Base-by-base conservation (phyloP, 2,888 invertebrate species). In the Drosophila colorata region DNA sequence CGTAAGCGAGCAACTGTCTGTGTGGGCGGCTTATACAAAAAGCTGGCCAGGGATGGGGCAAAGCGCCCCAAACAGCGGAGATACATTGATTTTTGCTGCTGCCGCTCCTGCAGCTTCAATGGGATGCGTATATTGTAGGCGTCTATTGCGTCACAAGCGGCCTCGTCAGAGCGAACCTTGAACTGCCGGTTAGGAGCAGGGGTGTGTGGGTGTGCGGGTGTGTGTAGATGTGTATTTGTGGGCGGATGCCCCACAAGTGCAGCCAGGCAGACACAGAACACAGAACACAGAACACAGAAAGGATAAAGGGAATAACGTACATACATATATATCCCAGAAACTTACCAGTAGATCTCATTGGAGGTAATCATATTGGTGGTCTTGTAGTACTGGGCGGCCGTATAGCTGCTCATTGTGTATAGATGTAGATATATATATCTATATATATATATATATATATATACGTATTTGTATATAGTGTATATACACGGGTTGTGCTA, bases 301-400 rank as follows among this genome's bases (percentile, higher is more conserved):
- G 38, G 52, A 40, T 43, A 48, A 65, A 61, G 33, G 51, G 13
- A 7, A 25, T 25, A 4, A 56, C 20, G 40, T 43, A 47, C 13
- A 20, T 43, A 47, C 13, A 20, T 31, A 51, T 33, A 53, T 33
- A 37, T 25, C 37, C 31, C 13, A 14, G 28, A 23, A 38, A 90
- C 90, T 90, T 86, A 90, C 90, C 90, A 90, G 83, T 90, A 90
- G 72, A 90, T 89, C 81, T 90, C 90, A 77, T 90, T 90, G 69
- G 90, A 90, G 77, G 90, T 90, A 85, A 90, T 88, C 90, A 90
- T 90, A 82, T 88, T 90, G 81, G 89, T 79, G 86, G 88, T 87
- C 81, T 88, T 83, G 85, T 86, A 86, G 78, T 86, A 85, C 48
- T 73, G 83, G 72, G 84, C 87, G 67, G 78, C 84, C 69, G 87